Evolutionary conservation across 2,797 vertebrate genomes (phyloP).

Genomic region (Pseudopleuronectes americanus): DNA sequence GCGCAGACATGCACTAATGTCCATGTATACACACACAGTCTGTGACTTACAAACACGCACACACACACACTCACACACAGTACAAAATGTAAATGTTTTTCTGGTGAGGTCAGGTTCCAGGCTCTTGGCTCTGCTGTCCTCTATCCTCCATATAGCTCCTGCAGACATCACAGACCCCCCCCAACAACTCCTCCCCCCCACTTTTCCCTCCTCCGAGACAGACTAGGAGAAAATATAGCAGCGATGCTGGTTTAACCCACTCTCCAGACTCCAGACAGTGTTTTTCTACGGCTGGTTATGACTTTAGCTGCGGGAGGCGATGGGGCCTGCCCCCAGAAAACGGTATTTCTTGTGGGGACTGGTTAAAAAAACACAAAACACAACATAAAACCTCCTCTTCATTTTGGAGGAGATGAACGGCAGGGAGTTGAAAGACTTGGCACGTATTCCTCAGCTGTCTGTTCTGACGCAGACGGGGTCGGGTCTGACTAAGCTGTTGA

Average conservation of each 20-base stretch:
- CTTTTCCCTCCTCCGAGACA: slow-evolving; percentile 55
- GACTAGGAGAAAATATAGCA: slow-evolving; percentile 63
- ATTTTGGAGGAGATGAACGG: slow-evolving; percentile 68
- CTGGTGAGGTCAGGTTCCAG: slow-evolving; percentile 78
- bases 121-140: slow-evolving; percentile 69
- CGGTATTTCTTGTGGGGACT: slow-evolving; percentile 75
- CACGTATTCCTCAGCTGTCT: slow-evolving; percentile 52
- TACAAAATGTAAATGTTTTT: slow-evolving; percentile 75
- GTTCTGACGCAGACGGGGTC: slow-evolving; percentile 34
- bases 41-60: slow-evolving; percentile 35
- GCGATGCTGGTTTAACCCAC: slow-evolving; percentile 77
- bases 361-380: slow-evolving; percentile 78
- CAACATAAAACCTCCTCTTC: slow-evolving; percentile 77
- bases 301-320: slow-evolving; percentile 79
- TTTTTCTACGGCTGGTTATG: slow-evolving; percentile 80
- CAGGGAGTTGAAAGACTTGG: slow-evolving; percentile 72
- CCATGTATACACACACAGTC: slow-evolving; percentile 40
- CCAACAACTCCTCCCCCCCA: neutral
- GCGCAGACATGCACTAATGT: slow-evolving; percentile 24
- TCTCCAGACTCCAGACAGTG: slow-evolving; percentile 80
- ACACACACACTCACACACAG: slow-evolving; percentile 8
- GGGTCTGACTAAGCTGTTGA: slow-evolving; percentile 54
- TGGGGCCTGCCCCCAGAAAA: slow-evolving; percentile 75
- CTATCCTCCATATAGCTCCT: slow-evolving; percentile 54
- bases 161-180: slow-evolving; percentile 51